Evolutionary conservation across 2,888 invertebrate genomes (phyloP), one percentile per base, ranked within the genome.

Genomic region (Cyrtodaria siliqua): DNA sequence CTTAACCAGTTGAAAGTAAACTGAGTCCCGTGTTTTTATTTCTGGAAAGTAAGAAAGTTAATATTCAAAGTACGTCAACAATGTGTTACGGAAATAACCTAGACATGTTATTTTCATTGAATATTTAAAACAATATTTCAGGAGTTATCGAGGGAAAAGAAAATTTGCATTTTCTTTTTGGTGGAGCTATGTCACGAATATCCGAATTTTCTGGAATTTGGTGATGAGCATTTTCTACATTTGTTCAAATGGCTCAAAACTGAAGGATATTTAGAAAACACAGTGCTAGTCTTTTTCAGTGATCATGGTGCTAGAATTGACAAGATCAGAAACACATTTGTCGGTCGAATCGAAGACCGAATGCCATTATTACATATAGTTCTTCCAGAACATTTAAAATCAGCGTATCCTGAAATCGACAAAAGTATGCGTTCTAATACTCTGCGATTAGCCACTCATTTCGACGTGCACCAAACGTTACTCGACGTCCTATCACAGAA

Each of bases 221-320:
- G 96, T 75, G 98, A 98, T 88, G 93, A 94, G 0, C 93, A 94
- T 55, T 95, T 96, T 86, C 90, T 94, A 80, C 87, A 93, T 0
- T 95, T 96, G 87, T 93, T 97, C 61, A 91, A 93, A 74, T 92
- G 93, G 69, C 63, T 89, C 60, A 93, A 95, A 57, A 64, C 74
- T 0, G 74, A 81, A 16, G 89, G 90, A 4, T 83, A 85, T 42
- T 77, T 92, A 0, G 82, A 89, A 1, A 89, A 90, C 71, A 85
- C 90, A 1, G 78, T 91, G 1, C 55, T 92, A 0, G 64, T 91
- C 12, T 87, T 90, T 56, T 91, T 97, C 94, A 97, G 97, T 92
- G 98, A 98, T 91, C 98, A 98, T 89, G 98, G 98, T 0, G 95
- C 97, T 71, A 94, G 98, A 75, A 97, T 96, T 96, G 98, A 97